Percentiles rank a stretch among this genome's conserved stretches.
Conservation (phyloP, 2,113 vertebrate species). For the Petrocephalus microphthalmus region DNA sequence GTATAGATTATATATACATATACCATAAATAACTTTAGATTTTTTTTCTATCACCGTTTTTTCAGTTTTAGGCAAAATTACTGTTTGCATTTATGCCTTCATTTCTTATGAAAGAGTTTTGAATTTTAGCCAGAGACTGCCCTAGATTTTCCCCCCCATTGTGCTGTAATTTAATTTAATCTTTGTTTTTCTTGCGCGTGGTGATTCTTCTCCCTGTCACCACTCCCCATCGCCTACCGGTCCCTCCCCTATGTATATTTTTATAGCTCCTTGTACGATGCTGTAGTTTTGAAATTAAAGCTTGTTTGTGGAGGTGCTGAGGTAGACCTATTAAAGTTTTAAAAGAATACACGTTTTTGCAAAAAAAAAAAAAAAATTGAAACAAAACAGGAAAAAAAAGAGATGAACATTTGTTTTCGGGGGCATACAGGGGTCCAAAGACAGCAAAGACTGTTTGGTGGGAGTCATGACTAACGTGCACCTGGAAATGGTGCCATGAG, state of each 20-base stretch:
- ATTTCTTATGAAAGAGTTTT: conserved; percentile 40
- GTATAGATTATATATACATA: conserved; percentile 70
- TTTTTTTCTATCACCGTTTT: conserved; percentile 48
- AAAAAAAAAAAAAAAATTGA: conserved; percentile 34
- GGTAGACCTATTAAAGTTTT: conserved; percentile 63
- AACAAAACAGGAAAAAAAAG: neutral
- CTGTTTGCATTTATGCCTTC: conserved; percentile 38
- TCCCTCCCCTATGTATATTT: conserved; percentile 62
- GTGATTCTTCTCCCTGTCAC: conserved; percentile 40
- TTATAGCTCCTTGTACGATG: conserved; percentile 69
- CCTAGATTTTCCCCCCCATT: conserved; percentile 44
- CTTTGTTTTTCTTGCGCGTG: conserved; percentile 41
- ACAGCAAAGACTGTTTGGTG: neutral
- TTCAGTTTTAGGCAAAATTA: conserved; percentile 45
- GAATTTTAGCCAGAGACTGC: conserved; percentile 39
- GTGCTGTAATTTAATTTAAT: conserved; percentile 65
- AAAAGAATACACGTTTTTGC: conserved; percentile 43
- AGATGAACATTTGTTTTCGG: neutral
- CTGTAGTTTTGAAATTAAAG: conserved; percentile 72
- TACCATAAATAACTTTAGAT: conserved; percentile 66
- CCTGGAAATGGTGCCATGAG: neutral
- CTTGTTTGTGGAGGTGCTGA: conserved; percentile 73
- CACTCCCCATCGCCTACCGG: conserved; percentile 11
- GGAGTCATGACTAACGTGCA: neutral
- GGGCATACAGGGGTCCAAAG: neutral